Conservation (phyloP, 2,888 invertebrate species). For the Priocnemis perturbator region DNA sequence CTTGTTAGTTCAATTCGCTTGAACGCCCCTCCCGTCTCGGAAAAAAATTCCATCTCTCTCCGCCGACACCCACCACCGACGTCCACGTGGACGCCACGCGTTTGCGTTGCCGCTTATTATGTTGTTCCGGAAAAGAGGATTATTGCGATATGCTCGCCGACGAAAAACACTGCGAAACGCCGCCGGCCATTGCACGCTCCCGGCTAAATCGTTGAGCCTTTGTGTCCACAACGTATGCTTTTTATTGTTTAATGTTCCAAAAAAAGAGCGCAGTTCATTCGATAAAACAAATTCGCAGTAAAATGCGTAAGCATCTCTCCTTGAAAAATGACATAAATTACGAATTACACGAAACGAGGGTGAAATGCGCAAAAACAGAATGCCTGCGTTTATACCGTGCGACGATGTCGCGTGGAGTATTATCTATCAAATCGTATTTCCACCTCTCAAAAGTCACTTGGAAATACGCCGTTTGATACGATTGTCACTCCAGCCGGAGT, state of each 20-base stretch:
- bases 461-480: no score
- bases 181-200: conserved; percentile 30
- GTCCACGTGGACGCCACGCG: conserved; percentile 25
- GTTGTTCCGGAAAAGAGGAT: conserved; percentile 45
- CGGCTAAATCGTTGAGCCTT: conserved; percentile 35
- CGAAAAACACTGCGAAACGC: conserved; percentile 36
- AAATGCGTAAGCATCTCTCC: no score
- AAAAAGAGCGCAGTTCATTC: conserved; percentile 3
- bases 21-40: conserved; percentile 39
- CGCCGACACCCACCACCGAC: conserved; percentile 13
- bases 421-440: no score
- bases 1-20: conserved; percentile 72
- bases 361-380: neutral
- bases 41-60: conserved; percentile 30
- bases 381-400: no score
- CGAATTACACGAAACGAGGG: no score
- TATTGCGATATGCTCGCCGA: conserved; percentile 41
- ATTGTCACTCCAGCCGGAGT: no score
- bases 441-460: no score
- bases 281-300: neutral
- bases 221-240: conserved; percentile 25
- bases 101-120: conserved; percentile 45
- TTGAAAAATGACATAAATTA: no score
- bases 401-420: no score
- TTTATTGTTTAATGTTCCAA: conserved; percentile 34